A percentile compares a stretch with the other conserved stretches of the same genome.
Evolutionary conservation across 2,888 invertebrate species (phyloP).

Genomic region (Caenorhabditis sp.): DNA sequence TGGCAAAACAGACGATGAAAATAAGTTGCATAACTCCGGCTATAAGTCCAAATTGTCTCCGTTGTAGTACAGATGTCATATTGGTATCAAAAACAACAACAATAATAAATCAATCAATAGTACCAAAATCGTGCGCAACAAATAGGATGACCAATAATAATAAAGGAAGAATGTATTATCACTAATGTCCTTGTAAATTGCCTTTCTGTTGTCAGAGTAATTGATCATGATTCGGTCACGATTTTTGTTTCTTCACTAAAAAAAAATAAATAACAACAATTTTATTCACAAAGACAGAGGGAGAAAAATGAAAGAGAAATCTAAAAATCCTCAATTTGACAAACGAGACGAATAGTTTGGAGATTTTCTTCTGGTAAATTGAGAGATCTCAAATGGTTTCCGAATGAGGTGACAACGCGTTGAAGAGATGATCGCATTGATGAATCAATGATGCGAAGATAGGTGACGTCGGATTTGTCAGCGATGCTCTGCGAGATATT

Average conservation of each 20-base stretch:
- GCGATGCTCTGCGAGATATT: slow-evolving; percentile 41
- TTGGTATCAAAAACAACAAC: too few relatives aligned
- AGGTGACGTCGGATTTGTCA: slow-evolving; percentile 39
- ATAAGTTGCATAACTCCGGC: slow-evolving; percentile 62
- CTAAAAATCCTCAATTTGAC: slow-evolving; percentile 23
- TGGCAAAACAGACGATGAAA: slow-evolving; percentile 59
- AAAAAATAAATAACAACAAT: slow-evolving; percentile 1
- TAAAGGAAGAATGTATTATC: slow-evolving; percentile 4
- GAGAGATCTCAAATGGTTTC: slow-evolving; percentile 27
- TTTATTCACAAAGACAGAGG: background rate
- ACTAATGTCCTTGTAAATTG: background rate
- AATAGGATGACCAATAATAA: too few relatives aligned
- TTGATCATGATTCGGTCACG: background rate
- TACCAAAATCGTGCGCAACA: background rate
- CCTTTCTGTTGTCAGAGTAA: slow-evolving; percentile 4
- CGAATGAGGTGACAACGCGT: slow-evolving; percentile 30
- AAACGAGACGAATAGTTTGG: slow-evolving; percentile 25
- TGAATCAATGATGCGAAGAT: slow-evolving; percentile 24
- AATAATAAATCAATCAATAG: slow-evolving; percentile 2
- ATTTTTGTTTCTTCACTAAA: background rate
- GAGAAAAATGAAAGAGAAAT: slow-evolving; percentile 12
- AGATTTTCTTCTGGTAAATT: slow-evolving; percentile 27
- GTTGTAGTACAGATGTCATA: slow-evolving; percentile 36
- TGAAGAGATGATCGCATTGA: slow-evolving; percentile 33
- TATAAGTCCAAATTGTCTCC: slow-evolving; percentile 62